A percentile compares a stretch with the other conserved stretches of the same genome.
Evolutionary conservation across 2,888 invertebrate genomes (phyloP).

Genomic region (Limnephilus marmoratus): DNA sequence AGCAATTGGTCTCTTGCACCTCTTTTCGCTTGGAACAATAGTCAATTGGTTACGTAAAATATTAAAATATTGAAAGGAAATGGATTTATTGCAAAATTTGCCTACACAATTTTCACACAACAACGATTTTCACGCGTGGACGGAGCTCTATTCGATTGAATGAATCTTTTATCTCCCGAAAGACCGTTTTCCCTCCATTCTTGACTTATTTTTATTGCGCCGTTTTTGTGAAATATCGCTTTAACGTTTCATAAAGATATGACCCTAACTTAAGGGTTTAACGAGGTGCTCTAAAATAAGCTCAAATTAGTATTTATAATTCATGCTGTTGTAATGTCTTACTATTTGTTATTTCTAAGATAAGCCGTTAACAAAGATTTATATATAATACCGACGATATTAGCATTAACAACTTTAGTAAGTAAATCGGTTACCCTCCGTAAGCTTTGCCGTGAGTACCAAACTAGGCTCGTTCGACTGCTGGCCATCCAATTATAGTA

Average conservation of each 20-base stretch:
- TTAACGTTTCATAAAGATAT: neutral
- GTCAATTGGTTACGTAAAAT: neutral
- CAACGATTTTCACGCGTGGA: neutral
- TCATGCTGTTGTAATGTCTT: no score
- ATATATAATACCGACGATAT: neutral
- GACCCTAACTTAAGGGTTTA: no score
- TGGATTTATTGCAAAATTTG: neutral
- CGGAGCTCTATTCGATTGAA: neutral
- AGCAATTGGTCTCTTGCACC: neutral
- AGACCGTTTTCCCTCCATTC: no score
- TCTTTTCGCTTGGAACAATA: neutral
- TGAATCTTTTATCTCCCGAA: neutral
- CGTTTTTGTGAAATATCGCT: neutral
- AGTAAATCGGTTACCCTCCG: no score
- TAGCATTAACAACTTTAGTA: neutral
- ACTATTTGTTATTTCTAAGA: neutral
- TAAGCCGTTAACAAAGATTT: neutral
- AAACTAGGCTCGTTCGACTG: neutral
- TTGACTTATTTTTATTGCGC: neutral
- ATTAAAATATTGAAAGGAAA: neutral
- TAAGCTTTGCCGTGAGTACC: no score
- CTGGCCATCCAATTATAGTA: neutral
- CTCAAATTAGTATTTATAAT: neutral
- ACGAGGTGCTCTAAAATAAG: neutral
- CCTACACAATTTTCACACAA: neutral